Evolutionary conservation across 1,140 invertebrate species (phyloP).

Genomic region (Aphis gossypii): DNA sequence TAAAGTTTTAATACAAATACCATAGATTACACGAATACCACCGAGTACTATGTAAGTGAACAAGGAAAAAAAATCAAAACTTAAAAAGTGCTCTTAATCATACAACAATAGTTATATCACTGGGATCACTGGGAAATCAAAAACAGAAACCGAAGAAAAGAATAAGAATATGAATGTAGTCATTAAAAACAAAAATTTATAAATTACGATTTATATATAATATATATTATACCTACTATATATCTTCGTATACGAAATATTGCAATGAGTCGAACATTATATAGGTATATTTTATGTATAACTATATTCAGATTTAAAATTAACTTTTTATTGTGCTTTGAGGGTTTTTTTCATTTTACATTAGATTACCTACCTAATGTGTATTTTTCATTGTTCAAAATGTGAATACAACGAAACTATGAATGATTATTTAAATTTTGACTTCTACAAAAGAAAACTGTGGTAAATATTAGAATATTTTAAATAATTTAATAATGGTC

Average conservation of each 20-base stretch:
- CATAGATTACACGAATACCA: background rate
- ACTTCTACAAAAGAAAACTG: background rate
- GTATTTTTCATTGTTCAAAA: background rate
- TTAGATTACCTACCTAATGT: too few relatives aligned
- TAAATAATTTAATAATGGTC: background rate
- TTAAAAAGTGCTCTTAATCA: background rate
- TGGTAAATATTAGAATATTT: background rate
- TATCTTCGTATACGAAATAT: background rate
- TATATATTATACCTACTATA: too few relatives aligned
- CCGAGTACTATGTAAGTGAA: background rate
- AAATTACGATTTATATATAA: background rate
- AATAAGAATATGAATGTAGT: background rate
- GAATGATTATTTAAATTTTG: background rate
- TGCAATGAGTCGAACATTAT: background rate
- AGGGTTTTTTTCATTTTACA: too few relatives aligned
- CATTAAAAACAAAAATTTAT: background rate
- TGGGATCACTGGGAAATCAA: background rate
- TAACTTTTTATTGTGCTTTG: background rate
- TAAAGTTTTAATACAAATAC: background rate
- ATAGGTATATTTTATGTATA: background rate
- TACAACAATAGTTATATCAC: background rate
- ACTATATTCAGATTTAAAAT: background rate
- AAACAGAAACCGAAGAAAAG: background rate
- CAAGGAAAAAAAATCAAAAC: background rate
- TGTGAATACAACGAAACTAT: background rate